phyloP scores from a whole-genome alignment of 2,888 invertebrate species.

The Lacanobia wlatinum region DNA sequence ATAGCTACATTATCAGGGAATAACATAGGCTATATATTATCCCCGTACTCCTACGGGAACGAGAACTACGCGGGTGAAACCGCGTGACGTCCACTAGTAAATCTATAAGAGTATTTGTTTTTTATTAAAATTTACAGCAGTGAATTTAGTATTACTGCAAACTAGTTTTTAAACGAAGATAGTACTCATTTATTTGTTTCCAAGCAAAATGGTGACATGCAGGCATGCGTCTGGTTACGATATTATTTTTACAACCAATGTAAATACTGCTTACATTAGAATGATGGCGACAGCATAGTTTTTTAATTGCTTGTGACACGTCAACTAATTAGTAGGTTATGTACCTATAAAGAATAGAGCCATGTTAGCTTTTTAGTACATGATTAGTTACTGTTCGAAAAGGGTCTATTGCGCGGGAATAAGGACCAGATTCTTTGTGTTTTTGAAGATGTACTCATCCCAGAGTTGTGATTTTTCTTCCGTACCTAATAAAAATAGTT shows the following conservation, averaged over 20 bases:
- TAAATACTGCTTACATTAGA: slow-evolving; percentile 7
- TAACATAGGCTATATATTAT: too few species aligned
- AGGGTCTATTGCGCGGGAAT: not conserved
- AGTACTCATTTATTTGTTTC: not conserved
- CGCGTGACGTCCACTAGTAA: too few species aligned
- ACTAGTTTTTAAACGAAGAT: not conserved
- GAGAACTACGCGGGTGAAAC: too few species aligned
- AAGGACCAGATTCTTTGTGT: not conserved
- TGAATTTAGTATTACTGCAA: too few species aligned
- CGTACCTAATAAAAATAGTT: too few species aligned
- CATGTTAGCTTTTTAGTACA: not conserved
- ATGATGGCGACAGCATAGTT: not conserved
- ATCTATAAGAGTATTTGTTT: too few species aligned
- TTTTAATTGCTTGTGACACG: slow-evolving; percentile 43
- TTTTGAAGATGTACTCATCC: not conserved
- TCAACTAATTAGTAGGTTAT: slow-evolving; percentile 3
- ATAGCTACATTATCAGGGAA: too few species aligned
- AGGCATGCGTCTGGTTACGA: slow-evolving; percentile 9
- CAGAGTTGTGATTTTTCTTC: not conserved
- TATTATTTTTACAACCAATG: slow-evolving; percentile 7
- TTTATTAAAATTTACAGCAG: too few species aligned
- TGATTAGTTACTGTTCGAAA: not conserved
- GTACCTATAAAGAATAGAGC: not conserved
- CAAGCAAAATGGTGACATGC: slow-evolving; percentile 24
- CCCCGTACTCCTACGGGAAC: too few species aligned